These are phyloP conservation scores for Belonocnema kinseyi DNA, from an alignment of 1,140 invertebrate genomes.

Conservation along the genomic window DNA sequence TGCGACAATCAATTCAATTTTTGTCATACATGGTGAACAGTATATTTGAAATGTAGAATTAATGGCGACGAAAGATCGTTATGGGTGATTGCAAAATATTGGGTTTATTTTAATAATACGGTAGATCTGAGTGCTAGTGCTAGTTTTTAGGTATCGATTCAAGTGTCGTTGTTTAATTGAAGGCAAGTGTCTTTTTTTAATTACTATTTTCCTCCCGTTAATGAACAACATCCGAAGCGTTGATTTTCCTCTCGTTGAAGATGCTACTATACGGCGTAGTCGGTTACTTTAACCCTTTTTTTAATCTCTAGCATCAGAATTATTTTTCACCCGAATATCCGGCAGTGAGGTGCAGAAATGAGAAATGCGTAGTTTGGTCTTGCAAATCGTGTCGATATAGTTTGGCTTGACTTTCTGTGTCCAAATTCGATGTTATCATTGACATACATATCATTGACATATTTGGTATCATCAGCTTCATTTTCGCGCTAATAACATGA, in stretches of 20 bases:
- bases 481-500: slow-evolving; percentile 26
- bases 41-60: slow-evolving; percentile 31
- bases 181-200: slow-evolving; percentile 1
- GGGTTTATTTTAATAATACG: slow-evolving; percentile 17
- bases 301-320: not conserved
- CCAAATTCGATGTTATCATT: slow-evolving; percentile 21
- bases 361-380: not conserved
- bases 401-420: slow-evolving; percentile 17
- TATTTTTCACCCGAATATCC: not conserved
- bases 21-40: slow-evolving; percentile 25
- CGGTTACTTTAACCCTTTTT: not conserved
- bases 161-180: not conserved
- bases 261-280: not conserved
- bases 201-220: not conserved
- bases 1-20: slow-evolving; percentile 30
- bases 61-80: slow-evolving; percentile 31
- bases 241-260: not conserved
- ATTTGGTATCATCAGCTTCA: slow-evolving; percentile 29
- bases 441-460: slow-evolving; percentile 30
- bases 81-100: slow-evolving; percentile 29
- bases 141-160: not conserved
- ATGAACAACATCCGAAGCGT: not conserved
- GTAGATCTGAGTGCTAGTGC: slow-evolving; percentile 26
- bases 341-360: not conserved
- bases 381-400: not conserved